Evolutionary conservation across 2,888 invertebrate genomes (phyloP), one percentile per base, ranked within the genome.

Genomic region (Bombyx huttoni): DNA sequence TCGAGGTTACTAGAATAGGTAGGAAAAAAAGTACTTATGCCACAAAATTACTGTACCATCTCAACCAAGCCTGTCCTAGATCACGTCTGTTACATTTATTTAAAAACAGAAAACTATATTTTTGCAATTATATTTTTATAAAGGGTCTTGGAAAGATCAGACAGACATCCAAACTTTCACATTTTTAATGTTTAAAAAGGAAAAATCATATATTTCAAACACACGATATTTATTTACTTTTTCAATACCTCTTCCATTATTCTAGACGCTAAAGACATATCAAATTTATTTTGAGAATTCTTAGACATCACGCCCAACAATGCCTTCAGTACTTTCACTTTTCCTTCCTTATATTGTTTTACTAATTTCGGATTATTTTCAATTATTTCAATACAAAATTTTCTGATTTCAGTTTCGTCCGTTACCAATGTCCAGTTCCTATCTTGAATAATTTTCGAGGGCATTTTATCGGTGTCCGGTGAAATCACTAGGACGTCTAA

Each of bases 281-380:
- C 92, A 46, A 92, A 91, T 70, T 90, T 90, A 65, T 91, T 87
- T 13, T 91, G 75, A 48, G 92, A 91, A 57, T 82, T 80, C 64
- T 90, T 90, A 52, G 87, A 88, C 51, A 94, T 81, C 66, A 90
- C 81, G 12, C 91, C 92, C 55, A 92, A 71, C 55, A 96, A 87
- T 35, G 91, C 91, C 64, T 90, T 91, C 49, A 93, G 89, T 8
- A 92, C 90, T 81, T 94, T 94, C 0, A 73, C 75, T 78, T 95
- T 95, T 7, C 95, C 95, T 9, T 79, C 81, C 70, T 89, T 91
- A 68, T 92, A 95, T 60, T 91, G 88, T 56, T 89, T 81, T 0
- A 93, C 93, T 52, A 92, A 70, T 69, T 93, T 91, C 10, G 91
- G 87, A 78, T 94, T 93, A 56, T 91, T 89, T 12, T 90, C 70